phyloP scores from a whole-genome alignment of 2,797 vertebrate species.

The Hippopotamyrus pictus region DNA sequence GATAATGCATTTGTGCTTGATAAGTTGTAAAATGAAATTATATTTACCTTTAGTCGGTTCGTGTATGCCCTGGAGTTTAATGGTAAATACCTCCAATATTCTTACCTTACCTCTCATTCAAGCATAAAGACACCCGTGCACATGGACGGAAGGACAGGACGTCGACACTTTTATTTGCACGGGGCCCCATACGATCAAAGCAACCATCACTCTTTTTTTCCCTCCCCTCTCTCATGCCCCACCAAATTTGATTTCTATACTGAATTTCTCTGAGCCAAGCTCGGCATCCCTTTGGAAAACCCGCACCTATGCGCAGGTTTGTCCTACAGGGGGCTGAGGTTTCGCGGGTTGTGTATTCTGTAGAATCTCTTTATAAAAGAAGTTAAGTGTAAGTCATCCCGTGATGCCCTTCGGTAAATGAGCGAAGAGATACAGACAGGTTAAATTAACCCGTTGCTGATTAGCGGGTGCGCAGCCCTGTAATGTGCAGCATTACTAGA shows the following conservation, averaged over 20 bases:
- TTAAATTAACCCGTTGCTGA: slow-evolving; percentile 14
- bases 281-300: slow-evolving; percentile 50
- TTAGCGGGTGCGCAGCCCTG: background rate
- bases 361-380: background rate
- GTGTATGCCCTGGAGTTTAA: background rate
- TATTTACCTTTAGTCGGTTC: slow-evolving; percentile 15
- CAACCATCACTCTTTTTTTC: slow-evolving; percentile 53
- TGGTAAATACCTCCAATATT: slow-evolving; percentile 9
- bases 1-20: background rate
- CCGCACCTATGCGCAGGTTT: slow-evolving; percentile 48
- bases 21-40: background rate
- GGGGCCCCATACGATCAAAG: slow-evolving; percentile 62
- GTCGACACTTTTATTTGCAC: slow-evolving; percentile 44
- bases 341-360: background rate
- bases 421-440: background rate
- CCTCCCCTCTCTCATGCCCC: slow-evolving; percentile 31
- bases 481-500: slow-evolving; percentile 23
- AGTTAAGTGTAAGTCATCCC: background rate
- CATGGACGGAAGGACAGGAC: slow-evolving; percentile 30
- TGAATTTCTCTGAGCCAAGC: slow-evolving; percentile 55
- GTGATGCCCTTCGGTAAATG: background rate
- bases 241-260: slow-evolving; percentile 54
- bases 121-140: slow-evolving; percentile 27
- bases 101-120: slow-evolving; percentile 18
- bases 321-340: slow-evolving; percentile 39